Conservation (phyloP, 53 echinoderm and acorn worm genomes). For the Hippasteria phrygiana region DNA sequence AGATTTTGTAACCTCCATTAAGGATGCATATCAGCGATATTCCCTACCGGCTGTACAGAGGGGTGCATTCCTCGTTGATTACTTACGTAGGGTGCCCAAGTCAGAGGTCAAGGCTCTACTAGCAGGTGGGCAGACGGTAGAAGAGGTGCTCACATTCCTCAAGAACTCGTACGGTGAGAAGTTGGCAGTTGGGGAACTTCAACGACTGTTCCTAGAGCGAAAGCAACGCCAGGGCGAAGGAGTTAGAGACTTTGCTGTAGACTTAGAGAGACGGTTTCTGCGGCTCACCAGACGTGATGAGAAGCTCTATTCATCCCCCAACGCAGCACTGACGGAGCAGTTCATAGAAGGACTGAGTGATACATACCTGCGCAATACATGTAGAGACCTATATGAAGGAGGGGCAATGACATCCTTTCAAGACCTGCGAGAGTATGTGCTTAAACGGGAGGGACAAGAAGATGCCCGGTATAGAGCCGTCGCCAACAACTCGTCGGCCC, state of each 20-base stretch:
- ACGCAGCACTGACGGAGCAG: no score
- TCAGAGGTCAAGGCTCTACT: conserved; percentile 11
- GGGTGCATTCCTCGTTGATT: conserved; percentile 26
- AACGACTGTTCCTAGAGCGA: conserved; percentile 39
- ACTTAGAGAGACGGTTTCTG: conserved; percentile 42
- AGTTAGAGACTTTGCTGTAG: conserved; percentile 55
- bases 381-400: conserved; percentile 8
- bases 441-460: conserved; percentile 11
- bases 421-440: conserved; percentile 27
- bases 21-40: conserved; percentile 28
- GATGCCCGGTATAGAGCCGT: not conserved
- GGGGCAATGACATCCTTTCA: not conserved
- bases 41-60: not conserved
- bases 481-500: no score
- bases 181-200: conserved; percentile 34
- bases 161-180: conserved; percentile 8
- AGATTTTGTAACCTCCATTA: no score
- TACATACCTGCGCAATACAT: conserved; percentile 30
- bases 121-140: not conserved
- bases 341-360: no score
- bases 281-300: conserved; percentile 21
- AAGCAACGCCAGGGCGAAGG: conserved; percentile 17
- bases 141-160: conserved; percentile 18
- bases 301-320: conserved; percentile 44
- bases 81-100: conserved; percentile 20